Evolutionary conservation across 2,113 vertebrate species (phyloP), one percentile per base, ranked within the genome.

Genomic region (Zapornia atra): DNA sequence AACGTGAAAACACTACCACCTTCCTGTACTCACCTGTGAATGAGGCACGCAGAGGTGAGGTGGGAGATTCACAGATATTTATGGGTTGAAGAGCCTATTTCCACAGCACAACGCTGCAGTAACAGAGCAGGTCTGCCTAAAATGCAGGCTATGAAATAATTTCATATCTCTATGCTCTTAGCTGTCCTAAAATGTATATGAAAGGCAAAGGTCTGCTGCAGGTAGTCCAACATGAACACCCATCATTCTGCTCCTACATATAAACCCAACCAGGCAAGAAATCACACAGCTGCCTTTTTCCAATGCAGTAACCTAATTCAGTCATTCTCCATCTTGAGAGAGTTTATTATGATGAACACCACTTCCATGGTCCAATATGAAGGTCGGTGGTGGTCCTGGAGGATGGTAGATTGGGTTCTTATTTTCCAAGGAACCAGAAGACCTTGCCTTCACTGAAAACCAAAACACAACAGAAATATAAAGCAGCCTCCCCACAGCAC

Each of bases 401-500:
- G 53, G 16, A 5, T 1, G 6, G 56, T 11, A 22, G 6, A 46
- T 36, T 14, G 61, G 10, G 6, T 88, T 73, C 51, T 65, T 66
- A 34, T 57, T 75, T 73, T 70, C 31, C 11, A 31, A 44, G 46
- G 54, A 65, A 63, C 71, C 59, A 76, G 50, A 91, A 83, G 26
- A 77, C 26, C 36, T 5, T 3, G 5, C 11, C 59, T 82, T 85
- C 34, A 18, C 56, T 78, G 46, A 44, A 85, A 90, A 86, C 42
- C 7, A 42, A 86, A 93, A 44, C 40, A 21, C 16, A 60, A 54
- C 13, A 48, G 50, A 80, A 89, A 91, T 48, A 82, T 15, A 56
- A 68, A 53, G 1, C n/a, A 81, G 40, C 34, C 25, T 31, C 65
- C 34, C 28, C 0, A 0, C 50, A 66, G 3, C 56, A 72, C 25